Percentiles rank a stretch among this genome's conserved stretches.
Conservation (phyloP, 1,140 invertebrate genomes). For the Scaptomyza graminum region DNA sequence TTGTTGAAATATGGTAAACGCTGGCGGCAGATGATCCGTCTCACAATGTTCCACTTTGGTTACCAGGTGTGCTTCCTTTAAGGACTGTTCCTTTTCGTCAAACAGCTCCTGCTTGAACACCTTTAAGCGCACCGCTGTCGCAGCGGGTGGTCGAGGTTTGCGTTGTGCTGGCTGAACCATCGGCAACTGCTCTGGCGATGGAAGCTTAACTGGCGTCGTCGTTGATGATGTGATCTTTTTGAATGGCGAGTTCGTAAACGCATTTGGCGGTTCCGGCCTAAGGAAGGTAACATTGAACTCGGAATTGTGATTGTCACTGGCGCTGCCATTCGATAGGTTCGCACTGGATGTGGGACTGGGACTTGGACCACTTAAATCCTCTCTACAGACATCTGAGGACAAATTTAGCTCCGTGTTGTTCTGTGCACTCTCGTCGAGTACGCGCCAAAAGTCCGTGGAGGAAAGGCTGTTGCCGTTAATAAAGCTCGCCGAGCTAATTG, state of each 20-base stretch:
- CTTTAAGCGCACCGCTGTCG: slow-evolving; percentile 62
- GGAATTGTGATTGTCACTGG: slow-evolving; percentile 60
- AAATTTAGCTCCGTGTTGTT: slow-evolving; percentile 72
- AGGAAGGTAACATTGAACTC: slow-evolving; percentile 70
- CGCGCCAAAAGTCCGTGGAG: slow-evolving; percentile 80
- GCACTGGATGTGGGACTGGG: slow-evolving; percentile 41
- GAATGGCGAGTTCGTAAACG: slow-evolving; percentile 70
- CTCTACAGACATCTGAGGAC: slow-evolving; percentile 52
- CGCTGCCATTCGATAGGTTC: slow-evolving; percentile 32
- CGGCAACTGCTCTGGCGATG: slow-evolving; percentile 55
- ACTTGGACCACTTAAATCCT: slow-evolving; percentile 43
- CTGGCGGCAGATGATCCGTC: slow-evolving; percentile 53
- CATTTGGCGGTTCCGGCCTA: slow-evolving; percentile 68
- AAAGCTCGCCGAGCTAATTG: slow-evolving; percentile 72
- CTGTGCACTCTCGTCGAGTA: slow-evolving; percentile 77
- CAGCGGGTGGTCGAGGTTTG: slow-evolving; percentile 59
- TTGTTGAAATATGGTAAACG: slow-evolving; percentile 69
- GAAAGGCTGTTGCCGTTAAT: slow-evolving; percentile 77
- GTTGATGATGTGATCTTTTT: slow-evolving; percentile 54
- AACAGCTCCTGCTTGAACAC: slow-evolving; percentile 68
- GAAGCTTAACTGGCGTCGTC: slow-evolving; percentile 43
- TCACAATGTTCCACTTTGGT: slow-evolving; percentile 64
- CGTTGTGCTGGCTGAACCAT: slow-evolving; percentile 46
- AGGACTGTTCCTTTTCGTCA: slow-evolving; percentile 38
- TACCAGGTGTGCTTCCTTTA: slow-evolving; percentile 26